Base-by-base conservation (phyloP, 2,797 vertebrate genomes). In the Pseudochirops cupreus region DNA sequence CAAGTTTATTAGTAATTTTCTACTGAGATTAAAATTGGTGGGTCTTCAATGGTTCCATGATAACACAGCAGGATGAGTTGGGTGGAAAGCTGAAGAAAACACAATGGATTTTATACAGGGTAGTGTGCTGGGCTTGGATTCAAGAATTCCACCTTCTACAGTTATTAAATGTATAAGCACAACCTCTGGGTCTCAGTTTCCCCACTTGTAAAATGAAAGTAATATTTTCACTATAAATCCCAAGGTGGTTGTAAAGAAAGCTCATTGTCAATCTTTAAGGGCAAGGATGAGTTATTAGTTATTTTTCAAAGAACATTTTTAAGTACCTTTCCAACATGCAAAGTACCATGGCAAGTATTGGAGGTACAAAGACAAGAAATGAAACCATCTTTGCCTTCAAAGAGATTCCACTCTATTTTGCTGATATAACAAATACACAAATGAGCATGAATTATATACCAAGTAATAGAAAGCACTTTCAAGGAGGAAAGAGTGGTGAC, bases 1-100 rank as follows among this genome's bases (percentile, higher is more conserved):
- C 74, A 87, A 87, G 74, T 87, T 87, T 87, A 87, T 87, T 87
- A 87, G 74, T 46, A 87, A 87, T 87, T 87, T 87, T 87, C 74
- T 87, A 50, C 74, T 87, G 74, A 87, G 74, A 87, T 50, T 87
- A 87, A 87, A 87, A 87, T 87, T 87, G 74, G 74, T 87, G 74
- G 74, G 9, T 50, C 74, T 87, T 87, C 39, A 26, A 87, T 87
- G 18, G 39, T 50, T 87, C 21, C 39, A 46, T 46, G 74, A 87
- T 87, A 87, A 26, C 13, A 14, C 74, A 87, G 74, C 39, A 87
- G 39, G 74, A 50, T 87, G 39, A 87, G 74, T 87, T 50, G 74
- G 74, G 74, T 87, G 24, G 74, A 26, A 82, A 82, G 67, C 18
- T 2, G 1, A 87, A 50, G 74, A 50, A 50, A 87, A 50, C 39